phyloP scores from a whole-genome alignment of 2,888 invertebrate genomes.

The Hoplodrina blanda region DNA sequence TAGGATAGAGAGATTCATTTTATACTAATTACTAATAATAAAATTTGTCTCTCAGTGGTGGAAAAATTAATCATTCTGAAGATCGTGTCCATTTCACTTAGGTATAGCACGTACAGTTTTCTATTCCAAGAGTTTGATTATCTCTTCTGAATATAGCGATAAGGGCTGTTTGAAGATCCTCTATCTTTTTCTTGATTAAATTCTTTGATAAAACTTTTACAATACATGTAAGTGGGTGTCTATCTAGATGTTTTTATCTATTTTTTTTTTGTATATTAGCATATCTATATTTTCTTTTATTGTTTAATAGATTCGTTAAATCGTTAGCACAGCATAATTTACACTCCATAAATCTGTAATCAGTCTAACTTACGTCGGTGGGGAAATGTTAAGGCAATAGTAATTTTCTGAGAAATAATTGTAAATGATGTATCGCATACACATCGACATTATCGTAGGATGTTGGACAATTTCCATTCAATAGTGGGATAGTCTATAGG shows the following conservation, averaged over 20 bases:
- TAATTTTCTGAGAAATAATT: no score
- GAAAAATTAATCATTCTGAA: slow-evolving; percentile 40
- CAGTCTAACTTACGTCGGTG: no score
- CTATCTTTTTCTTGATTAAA: slow-evolving; percentile 42
- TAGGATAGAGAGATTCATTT: slow-evolving; percentile 34
- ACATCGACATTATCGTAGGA: no score
- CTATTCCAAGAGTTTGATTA: slow-evolving; percentile 41
- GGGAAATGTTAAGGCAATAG: no score
- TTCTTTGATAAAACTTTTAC: slow-evolving; percentile 26
- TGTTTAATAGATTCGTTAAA: no score
- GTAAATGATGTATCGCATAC: no score
- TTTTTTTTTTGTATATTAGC: no score
- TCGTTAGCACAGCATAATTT: no score
- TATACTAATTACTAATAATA: slow-evolving; percentile 57
- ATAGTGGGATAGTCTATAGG: no score
- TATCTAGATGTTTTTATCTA: slow-evolving; percentile 13
- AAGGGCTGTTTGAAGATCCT: slow-evolving; percentile 38
- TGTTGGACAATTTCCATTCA: no score
- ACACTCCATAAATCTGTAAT: no score
- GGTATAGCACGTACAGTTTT: slow-evolving; percentile 51
- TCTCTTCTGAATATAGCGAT: slow-evolving; percentile 49
- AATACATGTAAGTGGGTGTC: background rate
- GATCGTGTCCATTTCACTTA: slow-evolving; percentile 23
- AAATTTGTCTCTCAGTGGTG: slow-evolving; percentile 8
- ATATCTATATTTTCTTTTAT: background rate